A percentile compares a stretch with the other conserved stretches of the same genome.
phyloP scores from a whole-genome alignment of 2,113 vertebrate genomes.

The Saguinus midas region DNA sequence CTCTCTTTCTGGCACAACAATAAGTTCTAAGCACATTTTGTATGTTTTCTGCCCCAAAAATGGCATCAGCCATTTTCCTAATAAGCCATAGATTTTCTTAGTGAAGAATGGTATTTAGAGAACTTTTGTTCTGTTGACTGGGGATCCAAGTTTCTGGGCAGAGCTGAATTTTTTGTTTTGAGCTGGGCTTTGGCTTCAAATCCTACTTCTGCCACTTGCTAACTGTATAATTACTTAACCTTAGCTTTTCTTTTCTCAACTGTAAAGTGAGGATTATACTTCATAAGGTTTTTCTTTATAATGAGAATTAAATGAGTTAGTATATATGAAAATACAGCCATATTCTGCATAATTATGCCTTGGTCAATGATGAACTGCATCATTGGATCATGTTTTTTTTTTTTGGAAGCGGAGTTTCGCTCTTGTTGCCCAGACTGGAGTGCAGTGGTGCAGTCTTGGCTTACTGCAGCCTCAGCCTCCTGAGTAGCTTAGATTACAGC shows the following conservation, averaged over 20 bases:
- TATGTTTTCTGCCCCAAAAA: neutral
- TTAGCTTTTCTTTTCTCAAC: conserved; percentile 17
- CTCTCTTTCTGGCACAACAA: neutral
- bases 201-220: neutral
- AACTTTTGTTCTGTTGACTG: neutral
- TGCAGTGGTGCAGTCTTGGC: too few relatives aligned
- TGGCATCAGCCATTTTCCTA: neutral
- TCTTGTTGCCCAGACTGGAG: too few relatives aligned
- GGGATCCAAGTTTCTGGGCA: neutral
- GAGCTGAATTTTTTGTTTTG: neutral
- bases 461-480: too few relatives aligned
- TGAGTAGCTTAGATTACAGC: too few relatives aligned
- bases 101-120: neutral
- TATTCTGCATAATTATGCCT: neutral
- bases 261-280: neutral
- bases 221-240: neutral
- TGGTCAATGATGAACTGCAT: neutral
- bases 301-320: neutral
- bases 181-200: neutral
- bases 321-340: neutral
- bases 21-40: neutral
- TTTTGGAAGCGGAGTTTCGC: too few relatives aligned
- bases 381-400: too few relatives aligned
- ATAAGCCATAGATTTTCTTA: neutral
- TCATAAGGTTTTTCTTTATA: neutral